phyloP scores from a whole-genome alignment of 2,113 vertebrate genomes.

The Taurulus bubalis region DNA sequence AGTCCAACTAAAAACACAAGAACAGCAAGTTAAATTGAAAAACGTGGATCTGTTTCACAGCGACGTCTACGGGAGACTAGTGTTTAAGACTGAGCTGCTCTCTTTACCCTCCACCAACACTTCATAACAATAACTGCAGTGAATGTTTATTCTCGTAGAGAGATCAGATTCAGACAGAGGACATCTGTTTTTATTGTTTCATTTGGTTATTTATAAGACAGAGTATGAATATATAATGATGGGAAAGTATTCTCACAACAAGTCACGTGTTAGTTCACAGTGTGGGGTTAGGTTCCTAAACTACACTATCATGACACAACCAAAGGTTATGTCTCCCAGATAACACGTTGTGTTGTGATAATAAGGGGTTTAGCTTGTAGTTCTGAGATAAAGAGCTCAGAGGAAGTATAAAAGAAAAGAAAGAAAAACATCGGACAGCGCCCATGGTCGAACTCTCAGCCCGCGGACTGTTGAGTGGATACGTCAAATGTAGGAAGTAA shows the following conservation, averaged over 20 bases:
- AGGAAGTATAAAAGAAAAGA: rapidly evolving
- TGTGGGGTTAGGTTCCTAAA: neutral
- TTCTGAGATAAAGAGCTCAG: neutral
- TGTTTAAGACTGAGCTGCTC: neutral
- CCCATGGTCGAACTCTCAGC: neutral
- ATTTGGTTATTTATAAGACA: neutral
- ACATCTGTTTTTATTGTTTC: neutral
- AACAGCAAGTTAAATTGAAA: neutral
- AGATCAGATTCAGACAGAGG: neutral
- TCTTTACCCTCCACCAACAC: neutral
- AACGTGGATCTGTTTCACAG: neutral
- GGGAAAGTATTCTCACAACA: neutral
- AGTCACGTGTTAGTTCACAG: neutral
- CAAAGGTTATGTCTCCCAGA: neutral
- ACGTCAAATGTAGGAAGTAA: neutral
- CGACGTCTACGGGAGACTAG: neutral
- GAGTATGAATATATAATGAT: neutral
- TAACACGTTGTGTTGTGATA: neutral
- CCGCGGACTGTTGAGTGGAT: neutral
- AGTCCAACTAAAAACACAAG: too few relatives aligned
- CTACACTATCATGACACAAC: neutral
- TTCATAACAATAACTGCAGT: neutral
- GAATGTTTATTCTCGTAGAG: neutral
- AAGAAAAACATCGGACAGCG: conserved; percentile 19
- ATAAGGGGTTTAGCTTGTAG: neutral